Evolutionary conservation across 2,113 vertebrate genomes (phyloP).

Genomic region (Hylia prasina): DNA sequence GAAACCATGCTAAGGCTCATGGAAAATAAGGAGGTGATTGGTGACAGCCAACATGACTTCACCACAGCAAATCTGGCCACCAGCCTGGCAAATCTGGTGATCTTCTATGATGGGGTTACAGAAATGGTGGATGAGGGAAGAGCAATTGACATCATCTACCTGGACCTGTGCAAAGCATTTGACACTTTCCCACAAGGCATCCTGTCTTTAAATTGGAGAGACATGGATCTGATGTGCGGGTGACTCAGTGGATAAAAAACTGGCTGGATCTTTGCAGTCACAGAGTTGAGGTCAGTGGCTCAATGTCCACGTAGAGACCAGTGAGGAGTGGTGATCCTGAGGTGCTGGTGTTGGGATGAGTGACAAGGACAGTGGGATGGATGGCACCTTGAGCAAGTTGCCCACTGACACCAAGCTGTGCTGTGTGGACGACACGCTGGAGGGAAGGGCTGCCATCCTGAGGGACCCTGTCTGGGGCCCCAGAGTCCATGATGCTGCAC

Average conservation of each 20-base stretch:
- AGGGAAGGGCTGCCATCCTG: neutral
- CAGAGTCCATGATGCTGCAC: neutral
- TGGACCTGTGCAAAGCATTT: neutral
- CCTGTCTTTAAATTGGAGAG: neutral
- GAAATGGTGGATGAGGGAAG: neutral
- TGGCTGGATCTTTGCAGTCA: neutral
- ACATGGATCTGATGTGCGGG: neutral
- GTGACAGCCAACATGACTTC: neutral
- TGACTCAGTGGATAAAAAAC: neutral
- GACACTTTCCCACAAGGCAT: neutral
- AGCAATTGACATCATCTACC: neutral
- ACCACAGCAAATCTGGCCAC: neutral
- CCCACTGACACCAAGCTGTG: neutral
- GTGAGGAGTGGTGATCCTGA: neutral
- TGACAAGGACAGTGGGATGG: neutral
- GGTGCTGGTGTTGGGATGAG: neutral
- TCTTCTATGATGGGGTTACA: neutral
- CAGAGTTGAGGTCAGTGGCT: neutral
- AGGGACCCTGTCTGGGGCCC: neutral
- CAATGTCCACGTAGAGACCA: neutral
- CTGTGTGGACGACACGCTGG: accelerated
- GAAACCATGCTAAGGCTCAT: neutral
- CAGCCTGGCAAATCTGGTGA: neutral
- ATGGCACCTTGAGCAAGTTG: neutral
- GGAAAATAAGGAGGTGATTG: neutral